A percentile compares a stretch with the other conserved stretches of the same genome.
phyloP scores from a whole-genome alignment of 2,888 invertebrate species.

The Plusia festucae region DNA sequence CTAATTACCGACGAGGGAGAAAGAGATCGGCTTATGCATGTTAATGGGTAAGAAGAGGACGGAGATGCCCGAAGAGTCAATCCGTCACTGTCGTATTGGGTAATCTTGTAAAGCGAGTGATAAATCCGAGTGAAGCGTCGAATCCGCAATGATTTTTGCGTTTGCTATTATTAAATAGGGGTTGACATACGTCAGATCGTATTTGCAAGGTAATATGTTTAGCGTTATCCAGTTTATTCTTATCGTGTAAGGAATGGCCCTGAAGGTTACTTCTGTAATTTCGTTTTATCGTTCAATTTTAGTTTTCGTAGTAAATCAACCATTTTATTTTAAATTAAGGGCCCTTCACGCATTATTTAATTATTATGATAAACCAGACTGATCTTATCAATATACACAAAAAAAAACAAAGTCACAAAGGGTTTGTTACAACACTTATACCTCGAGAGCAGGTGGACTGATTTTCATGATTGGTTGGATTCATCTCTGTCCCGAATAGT shows the following conservation, averaged over 20 bases:
- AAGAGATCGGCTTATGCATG: conserved; percentile 60
- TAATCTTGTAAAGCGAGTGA: conserved; percentile 86
- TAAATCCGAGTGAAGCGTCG: conserved; percentile 79
- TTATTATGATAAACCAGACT: no score
- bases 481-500: no score
- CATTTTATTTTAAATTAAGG: no score
- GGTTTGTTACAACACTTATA: no score
- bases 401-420: no score
- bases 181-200: conserved; percentile 67
- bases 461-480: no score
- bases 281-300: not conserved
- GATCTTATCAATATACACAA: no score
- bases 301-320: not conserved
- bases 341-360: no score
- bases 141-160: conserved; percentile 79
- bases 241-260: conserved; percentile 4
- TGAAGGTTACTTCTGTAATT: not conserved
- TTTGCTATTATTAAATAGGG: conserved; percentile 76
- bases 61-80: conserved; percentile 74
- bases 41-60: conserved; percentile 65
- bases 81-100: conserved; percentile 86
- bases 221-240: conserved; percentile 23
- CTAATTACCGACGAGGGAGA: conserved; percentile 79
- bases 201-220: conserved; percentile 52
- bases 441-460: no score